phyloP scores from a whole-genome alignment of 2,888 invertebrate species.

The Rosalia funebris region DNA sequence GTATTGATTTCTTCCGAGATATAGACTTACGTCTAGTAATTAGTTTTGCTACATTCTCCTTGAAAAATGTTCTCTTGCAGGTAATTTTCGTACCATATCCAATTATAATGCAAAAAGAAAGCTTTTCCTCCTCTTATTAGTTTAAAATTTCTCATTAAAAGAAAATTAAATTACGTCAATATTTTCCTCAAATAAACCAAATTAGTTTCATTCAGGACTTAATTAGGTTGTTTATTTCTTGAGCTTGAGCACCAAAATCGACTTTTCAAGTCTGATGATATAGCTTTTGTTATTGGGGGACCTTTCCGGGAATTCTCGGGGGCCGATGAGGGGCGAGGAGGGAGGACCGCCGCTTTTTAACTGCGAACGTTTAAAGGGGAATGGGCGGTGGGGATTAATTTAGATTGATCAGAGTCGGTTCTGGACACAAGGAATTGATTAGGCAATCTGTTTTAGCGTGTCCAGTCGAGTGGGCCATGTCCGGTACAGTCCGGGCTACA shows the following conservation, averaged over 20 bases:
- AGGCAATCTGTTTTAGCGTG: conserved; percentile 67
- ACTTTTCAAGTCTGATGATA: conserved; percentile 39
- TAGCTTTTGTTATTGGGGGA: conserved; percentile 40
- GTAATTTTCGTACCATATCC: conserved; percentile 34
- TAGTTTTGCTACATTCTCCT: neutral
- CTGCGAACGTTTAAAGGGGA: conserved; percentile 60
- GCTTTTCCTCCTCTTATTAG: conserved; percentile 30
- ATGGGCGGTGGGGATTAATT: conserved; percentile 64
- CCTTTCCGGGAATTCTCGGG: conserved; percentile 21
- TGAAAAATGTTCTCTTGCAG: neutral
- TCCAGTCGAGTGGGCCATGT: conserved; percentile 64
- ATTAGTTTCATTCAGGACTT: conserved; percentile 39
- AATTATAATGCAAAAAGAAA: conserved; percentile 34
- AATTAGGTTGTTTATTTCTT: conserved; percentile 41
- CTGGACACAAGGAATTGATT: conserved; percentile 66
- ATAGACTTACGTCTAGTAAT: neutral
- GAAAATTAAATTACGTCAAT: conserved; percentile 36
- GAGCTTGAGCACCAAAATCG: conserved; percentile 35
- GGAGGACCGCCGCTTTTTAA: conserved; percentile 55
- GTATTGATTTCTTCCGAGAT: neutral
- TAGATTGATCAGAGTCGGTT: conserved; percentile 66
- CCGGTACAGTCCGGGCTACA: conserved; percentile 54
- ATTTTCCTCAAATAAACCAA: conserved; percentile 36
- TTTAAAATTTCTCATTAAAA: conserved; percentile 35
- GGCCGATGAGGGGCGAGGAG: conserved; percentile 20